Conservation (phyloP, 2,113 vertebrate species). For the Anas platyrhynchos region DNA sequence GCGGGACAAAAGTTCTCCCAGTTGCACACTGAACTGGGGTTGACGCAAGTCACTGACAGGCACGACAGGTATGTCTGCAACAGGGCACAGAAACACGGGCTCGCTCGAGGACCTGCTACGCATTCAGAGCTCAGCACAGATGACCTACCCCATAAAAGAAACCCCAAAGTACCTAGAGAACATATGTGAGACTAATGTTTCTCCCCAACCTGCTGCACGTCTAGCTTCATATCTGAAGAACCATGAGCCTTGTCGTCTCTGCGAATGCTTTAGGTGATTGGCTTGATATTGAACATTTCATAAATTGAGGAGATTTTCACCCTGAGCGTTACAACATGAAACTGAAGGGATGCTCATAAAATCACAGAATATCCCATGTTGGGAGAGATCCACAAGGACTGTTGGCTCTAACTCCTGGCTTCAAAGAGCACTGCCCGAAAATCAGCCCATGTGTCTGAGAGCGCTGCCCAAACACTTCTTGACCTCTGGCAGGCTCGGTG, state of each 20-base stretch:
- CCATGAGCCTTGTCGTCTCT: neutral
- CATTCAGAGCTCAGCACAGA: neutral
- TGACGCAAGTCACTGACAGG: neutral
- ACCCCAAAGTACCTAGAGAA: neutral
- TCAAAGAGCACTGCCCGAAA: neutral
- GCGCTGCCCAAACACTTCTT: neutral
- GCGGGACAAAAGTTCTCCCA: neutral
- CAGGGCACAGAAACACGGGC: neutral
- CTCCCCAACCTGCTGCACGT: neutral
- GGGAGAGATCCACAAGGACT: neutral
- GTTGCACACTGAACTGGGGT: neutral
- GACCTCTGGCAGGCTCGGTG: neutral
- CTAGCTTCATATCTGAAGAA: neutral
- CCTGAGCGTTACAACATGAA: neutral
- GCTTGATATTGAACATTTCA: neutral
- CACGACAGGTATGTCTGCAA: accelerated
- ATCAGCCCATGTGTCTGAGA: too few species aligned
- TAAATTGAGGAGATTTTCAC: neutral
- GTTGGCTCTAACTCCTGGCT: neutral
- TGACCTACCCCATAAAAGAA: neutral
- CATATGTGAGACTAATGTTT: neutral
- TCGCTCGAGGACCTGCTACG: neutral
- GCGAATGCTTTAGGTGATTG: neutral
- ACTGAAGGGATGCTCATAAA: neutral
- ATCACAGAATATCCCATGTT: neutral